A percentile compares a stretch with the other conserved stretches of the same genome.
These are phyloP conservation scores for Pachliopta kotzebuea DNA, from an alignment of 2,888 invertebrate species.

Conservation along the genomic window DNA sequence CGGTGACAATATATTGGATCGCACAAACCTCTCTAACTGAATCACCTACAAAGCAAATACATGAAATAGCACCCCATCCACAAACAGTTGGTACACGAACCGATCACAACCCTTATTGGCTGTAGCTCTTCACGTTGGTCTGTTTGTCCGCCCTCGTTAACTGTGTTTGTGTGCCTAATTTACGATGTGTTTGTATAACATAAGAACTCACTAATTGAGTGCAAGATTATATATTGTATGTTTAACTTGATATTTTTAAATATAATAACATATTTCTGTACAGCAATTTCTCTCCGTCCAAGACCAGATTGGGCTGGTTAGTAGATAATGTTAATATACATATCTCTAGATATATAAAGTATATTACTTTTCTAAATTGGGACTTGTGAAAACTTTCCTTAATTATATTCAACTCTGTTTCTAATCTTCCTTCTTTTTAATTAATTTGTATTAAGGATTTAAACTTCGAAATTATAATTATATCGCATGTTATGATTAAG, in stretches of 20 bases:
- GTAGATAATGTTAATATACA: no score
- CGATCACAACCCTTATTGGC: constrained; percentile 63
- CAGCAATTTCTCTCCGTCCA: no score
- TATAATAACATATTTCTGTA: background rate
- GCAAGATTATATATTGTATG: constrained; percentile 6
- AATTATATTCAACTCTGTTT: no score
- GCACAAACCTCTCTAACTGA: constrained; percentile 12
- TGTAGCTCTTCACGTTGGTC: constrained; percentile 62
- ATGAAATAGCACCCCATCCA: constrained; percentile 51
- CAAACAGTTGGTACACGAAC: constrained; percentile 66
- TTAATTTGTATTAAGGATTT: no score
- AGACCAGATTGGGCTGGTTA: no score
- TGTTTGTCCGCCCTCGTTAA: constrained; percentile 73
- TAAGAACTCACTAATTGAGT: constrained; percentile 62
- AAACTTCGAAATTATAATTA: no score
- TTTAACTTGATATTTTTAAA: constrained; percentile 4
- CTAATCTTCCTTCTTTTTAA: no score
- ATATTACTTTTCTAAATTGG: no score
- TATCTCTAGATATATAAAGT: no score
- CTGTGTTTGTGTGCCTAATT: constrained; percentile 72
- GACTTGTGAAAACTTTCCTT: no score
- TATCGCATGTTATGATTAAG: no score
- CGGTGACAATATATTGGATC: constrained; percentile 6
- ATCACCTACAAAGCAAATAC: constrained; percentile 54
- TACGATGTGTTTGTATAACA: constrained; percentile 71